Evolutionary conservation across 1,140 invertebrate species (phyloP).

Genomic region (Aethina tumida): DNA sequence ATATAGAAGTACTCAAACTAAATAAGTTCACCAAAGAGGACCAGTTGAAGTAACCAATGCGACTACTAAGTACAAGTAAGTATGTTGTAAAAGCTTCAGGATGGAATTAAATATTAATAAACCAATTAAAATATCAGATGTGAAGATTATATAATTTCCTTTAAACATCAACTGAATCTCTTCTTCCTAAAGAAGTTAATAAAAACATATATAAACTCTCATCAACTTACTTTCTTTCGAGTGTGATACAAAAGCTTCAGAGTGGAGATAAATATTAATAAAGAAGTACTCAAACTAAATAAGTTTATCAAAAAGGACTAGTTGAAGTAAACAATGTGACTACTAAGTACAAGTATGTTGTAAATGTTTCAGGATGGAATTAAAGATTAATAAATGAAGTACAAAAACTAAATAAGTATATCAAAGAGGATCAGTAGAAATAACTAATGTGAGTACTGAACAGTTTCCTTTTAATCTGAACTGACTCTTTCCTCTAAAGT

Average conservation of each 20-base stretch:
- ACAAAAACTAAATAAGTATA: neutral
- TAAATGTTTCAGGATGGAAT: too few relatives aligned
- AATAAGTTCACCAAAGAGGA: neutral
- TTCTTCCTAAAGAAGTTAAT: neutral
- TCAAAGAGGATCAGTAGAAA: slow-evolving; percentile 1
- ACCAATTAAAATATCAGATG: slow-evolving; percentile 2
- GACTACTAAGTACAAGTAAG: too few relatives aligned
- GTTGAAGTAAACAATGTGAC: too few relatives aligned
- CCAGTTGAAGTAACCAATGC: too few relatives aligned
- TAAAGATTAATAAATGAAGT: neutral
- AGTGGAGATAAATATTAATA: neutral
- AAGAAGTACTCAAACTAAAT: neutral
- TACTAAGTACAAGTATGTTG: too few relatives aligned
- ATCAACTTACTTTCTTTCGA: slow-evolving; percentile 2
- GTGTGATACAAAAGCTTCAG: neutral
- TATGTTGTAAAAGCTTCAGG: too few relatives aligned
- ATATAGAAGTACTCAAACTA: neutral
- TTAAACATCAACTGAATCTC: slow-evolving; percentile 2
- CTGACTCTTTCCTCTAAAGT: neutral
- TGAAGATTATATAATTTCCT: neutral
- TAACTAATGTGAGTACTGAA: slow-evolving; percentile 1
- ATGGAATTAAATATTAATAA: neutral
- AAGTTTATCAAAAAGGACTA: neutral
- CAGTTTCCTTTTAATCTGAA: slow-evolving; percentile 2
- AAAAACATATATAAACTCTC: neutral